Conservation (phyloP, 2,888 invertebrate species). For the Brenthis daphne region DNA sequence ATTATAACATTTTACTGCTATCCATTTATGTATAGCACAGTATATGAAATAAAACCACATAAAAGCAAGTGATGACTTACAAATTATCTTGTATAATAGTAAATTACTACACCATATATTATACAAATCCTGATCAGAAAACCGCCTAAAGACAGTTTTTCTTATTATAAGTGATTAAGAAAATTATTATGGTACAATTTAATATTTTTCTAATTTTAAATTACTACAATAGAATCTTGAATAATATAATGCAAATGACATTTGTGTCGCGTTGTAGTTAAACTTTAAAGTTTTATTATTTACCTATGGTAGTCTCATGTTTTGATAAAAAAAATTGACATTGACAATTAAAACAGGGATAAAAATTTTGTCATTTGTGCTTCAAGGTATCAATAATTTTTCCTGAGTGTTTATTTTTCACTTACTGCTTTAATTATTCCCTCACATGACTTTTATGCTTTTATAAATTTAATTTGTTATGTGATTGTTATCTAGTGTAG, state of each 20-base stretch:
- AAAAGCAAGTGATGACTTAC: too few relatives aligned
- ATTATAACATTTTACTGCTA: too few relatives aligned
- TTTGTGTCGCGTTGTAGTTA: not conserved
- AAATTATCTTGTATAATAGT: too few relatives aligned
- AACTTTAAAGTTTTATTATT: too few relatives aligned
- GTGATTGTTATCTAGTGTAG: slow-evolving; percentile 11
- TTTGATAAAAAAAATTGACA: slow-evolving; percentile 12
- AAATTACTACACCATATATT: too few relatives aligned
- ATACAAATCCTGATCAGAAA: too few relatives aligned
- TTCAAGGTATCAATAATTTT: slow-evolving; percentile 24
- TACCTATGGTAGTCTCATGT: not conserved
- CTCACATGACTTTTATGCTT: slow-evolving; percentile 7
- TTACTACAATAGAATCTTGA: not conserved
- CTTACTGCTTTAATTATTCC: slow-evolving; percentile 3
- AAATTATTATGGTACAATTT: not conserved
- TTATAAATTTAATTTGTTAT: slow-evolving; percentile 16
- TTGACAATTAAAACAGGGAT: slow-evolving; percentile 4
- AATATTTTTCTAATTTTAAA: not conserved
- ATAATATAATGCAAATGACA: not conserved
- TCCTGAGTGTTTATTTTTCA: slow-evolving; percentile 30
- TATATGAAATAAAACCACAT: too few relatives aligned
- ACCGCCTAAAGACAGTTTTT: too few relatives aligned
- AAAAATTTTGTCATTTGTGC: slow-evolving; percentile 17
- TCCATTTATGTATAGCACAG: too few relatives aligned
- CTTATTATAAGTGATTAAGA: too few relatives aligned